Percentiles rank a stretch among this genome's conserved stretches.
These are phyloP conservation scores for Trichogramma dendrolimi DNA, from an alignment of 2,888 invertebrate species.

Conservation along the genomic window DNA sequence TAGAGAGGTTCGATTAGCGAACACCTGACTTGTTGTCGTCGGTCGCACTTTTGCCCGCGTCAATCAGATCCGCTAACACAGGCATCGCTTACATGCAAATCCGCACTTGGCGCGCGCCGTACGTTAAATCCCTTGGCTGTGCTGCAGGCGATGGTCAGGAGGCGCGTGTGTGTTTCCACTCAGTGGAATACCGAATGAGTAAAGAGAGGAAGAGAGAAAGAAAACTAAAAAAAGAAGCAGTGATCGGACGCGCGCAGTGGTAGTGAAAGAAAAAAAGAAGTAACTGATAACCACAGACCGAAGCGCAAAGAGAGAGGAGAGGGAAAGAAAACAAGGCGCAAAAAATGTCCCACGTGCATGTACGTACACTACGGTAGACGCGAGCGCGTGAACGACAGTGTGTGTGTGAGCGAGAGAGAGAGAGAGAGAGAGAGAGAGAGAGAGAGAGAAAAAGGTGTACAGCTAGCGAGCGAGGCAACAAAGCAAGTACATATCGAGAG, in stretches of 20 bases:
- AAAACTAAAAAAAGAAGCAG: constrained; percentile 7
- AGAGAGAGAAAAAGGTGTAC: constrained; percentile 12
- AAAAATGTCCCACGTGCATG: neutral
- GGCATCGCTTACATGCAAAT: constrained; percentile 50
- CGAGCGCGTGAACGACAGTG: neutral
- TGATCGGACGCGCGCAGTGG: constrained; percentile 10
- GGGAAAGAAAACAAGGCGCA: neutral
- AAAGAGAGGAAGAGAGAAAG: constrained; percentile 10
- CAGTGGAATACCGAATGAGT: constrained; percentile 5
- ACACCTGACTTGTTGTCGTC: constrained; percentile 38
- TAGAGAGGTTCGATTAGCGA: constrained; percentile 22
- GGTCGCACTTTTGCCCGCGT: constrained; percentile 36
- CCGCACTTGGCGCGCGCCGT: constrained; percentile 31
- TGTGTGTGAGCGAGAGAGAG: neutral
- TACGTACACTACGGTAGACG: too few species aligned
- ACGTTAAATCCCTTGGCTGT: constrained; percentile 36
- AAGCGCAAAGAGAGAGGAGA: neutral
- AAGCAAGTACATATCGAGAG: too few species aligned
- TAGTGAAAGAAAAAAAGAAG: constrained; percentile 20
- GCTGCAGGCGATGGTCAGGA: constrained; percentile 26
- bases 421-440: constrained; percentile 12
- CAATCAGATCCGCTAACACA: constrained; percentile 45
- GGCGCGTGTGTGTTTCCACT: constrained; percentile 10
- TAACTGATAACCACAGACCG: constrained; percentile 18
- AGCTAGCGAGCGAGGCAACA: constrained; percentile 6